Evolutionary conservation across 1,140 invertebrate species (phyloP), one percentile per base, ranked within the genome.

Genomic region (Drosophila murphyi): DNA sequence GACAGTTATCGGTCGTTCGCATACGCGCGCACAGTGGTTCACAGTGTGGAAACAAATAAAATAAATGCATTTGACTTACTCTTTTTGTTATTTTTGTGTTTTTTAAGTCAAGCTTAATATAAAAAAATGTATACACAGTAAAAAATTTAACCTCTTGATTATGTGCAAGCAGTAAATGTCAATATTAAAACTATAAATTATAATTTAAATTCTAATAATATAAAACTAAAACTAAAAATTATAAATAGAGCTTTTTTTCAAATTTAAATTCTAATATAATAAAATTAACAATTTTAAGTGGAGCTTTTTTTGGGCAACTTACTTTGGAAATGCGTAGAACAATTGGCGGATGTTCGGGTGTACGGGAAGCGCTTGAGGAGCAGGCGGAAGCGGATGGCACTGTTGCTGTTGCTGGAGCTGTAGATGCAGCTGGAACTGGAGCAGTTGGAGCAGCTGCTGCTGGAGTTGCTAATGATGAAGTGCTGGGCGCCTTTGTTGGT

Each of bases 271-370:
- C 20, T 20, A 20, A 20, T 20, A 20, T 1, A 20, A 50, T 20
- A 29, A 50, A 29, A 50, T 50, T 4, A 50, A 45, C 3, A 29
- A 29, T 5, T n/a, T 8, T 32, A n/a, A 20, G 20, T 20, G 1
- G 20, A 20, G 20, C 20, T 20, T 20, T 20, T 20, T 20, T 59
- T 41, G 4, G 35, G 12, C 28, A 10, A 29, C 72, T 86, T 76
- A 92, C 92, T 91, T 95, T 95, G 43, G 94, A 95, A 92, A 95
- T 95, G 82, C 94, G 92, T 5, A 95, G 80, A 50, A 95, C 94
- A 76, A 95, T 95, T 43, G 94, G 94, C 65, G 94, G 94, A 89
- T 92, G 92, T 39, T 92, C 91, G 10, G 90, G 88, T 39, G 91
- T 91, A 35, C 91, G 90, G n/a, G 86, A 85, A 3, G 91, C 79